Evolutionary conservation across 2,888 invertebrate species (phyloP).

Genomic region (Xestia xanthographa): DNA sequence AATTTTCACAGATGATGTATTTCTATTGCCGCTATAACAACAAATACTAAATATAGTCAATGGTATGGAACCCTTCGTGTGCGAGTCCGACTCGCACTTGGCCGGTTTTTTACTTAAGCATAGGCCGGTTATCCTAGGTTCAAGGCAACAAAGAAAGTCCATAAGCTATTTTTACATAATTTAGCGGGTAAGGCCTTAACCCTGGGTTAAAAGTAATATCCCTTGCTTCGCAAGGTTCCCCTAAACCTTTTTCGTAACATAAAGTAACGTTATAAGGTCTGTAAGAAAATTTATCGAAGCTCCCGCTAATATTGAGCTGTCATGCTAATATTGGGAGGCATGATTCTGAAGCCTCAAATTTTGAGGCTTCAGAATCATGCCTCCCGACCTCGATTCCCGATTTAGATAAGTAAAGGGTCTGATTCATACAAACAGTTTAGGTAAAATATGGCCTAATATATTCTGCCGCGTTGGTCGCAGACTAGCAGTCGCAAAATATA

Average conservation of each 20-base stretch:
- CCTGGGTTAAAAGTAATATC: constrained; percentile 14
- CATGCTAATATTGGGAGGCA: constrained; percentile 33
- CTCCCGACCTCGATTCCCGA: background rate
- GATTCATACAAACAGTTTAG: background rate
- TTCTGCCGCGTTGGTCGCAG: background rate
- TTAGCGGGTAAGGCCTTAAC: background rate
- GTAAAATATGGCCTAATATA: background rate
- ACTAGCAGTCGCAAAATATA: background rate
- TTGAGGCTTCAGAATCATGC: constrained; percentile 16
- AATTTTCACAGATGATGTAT: too few species aligned
- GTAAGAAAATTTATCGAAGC: constrained; percentile 36
- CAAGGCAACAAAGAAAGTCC: background rate
- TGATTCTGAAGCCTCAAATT: too few species aligned
- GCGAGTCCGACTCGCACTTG: too few species aligned
- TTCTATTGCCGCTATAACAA: too few species aligned
- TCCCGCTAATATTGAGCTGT: constrained; percentile 42
- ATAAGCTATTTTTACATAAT: too few species aligned
- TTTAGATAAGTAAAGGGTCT: constrained; percentile 5
- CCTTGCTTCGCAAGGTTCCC: background rate
- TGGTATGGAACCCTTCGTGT: too few species aligned
- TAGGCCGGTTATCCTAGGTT: background rate
- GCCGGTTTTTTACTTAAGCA: background rate
- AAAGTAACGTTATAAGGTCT: constrained; percentile 23
- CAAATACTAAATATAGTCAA: too few species aligned
- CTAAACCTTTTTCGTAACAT: constrained; percentile 28